Conservation (phyloP, 2,888 invertebrate genomes). For the Acholoe squamosa region DNA sequence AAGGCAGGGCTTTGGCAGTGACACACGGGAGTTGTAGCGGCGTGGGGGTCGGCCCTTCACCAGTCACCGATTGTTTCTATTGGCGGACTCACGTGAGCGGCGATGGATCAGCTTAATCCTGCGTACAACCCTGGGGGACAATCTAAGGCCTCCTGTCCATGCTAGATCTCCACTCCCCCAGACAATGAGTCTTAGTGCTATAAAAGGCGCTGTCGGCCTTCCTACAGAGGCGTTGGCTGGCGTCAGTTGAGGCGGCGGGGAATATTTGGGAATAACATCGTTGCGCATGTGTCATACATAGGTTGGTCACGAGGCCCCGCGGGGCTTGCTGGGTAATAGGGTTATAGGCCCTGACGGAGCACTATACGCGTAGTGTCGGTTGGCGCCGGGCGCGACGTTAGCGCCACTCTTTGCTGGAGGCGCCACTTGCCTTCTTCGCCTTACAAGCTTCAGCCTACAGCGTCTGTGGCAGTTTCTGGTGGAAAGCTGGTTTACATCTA, state of each 20-base stretch:
- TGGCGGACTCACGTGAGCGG: constrained; percentile 24
- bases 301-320: constrained; percentile 1
- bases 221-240: neutral
- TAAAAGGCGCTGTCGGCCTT: neutral
- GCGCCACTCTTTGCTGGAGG: neutral
- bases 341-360: neutral
- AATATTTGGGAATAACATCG: constrained; percentile 28
- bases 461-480: neutral
- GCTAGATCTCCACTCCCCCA: neutral
- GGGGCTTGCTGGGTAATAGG: constrained; percentile 6
- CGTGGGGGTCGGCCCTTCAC: neutral
- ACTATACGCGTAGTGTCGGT: neutral
- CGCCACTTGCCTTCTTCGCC: constrained; percentile 9
- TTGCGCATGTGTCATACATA: neutral
- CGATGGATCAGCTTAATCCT: constrained; percentile 10
- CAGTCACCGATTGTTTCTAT: neutral
- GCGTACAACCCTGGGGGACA: neutral
- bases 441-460: neutral
- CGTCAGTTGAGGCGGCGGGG: neutral
- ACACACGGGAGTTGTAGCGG: neutral
- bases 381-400: neutral
- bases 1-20: neutral
- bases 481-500: constrained; percentile 7
- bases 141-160: neutral
- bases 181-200: neutral